Conservation (phyloP, 2,888 invertebrate species). For the Catonia carolina region DNA sequence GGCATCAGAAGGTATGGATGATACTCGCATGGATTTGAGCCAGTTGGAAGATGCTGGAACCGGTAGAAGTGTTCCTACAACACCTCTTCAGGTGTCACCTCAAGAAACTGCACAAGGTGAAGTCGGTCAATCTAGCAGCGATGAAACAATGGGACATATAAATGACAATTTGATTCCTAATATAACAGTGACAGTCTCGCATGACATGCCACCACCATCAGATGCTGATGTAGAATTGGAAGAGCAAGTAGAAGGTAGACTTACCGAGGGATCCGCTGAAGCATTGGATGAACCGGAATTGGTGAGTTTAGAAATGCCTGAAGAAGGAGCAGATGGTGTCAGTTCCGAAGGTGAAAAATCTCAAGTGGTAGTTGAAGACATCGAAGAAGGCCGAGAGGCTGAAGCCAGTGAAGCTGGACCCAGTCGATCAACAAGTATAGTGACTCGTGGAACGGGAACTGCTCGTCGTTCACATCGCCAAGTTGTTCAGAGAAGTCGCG, state of each 20-base stretch:
- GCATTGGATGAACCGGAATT: slow-evolving; percentile 23
- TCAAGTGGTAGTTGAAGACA: slow-evolving; percentile 38
- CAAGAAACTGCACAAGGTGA: slow-evolving; percentile 38
- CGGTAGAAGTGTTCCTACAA: slow-evolving; percentile 61
- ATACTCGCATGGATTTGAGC: slow-evolving; percentile 63
- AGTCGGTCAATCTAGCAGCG: slow-evolving; percentile 25
- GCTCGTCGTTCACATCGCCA: slow-evolving; percentile 36
- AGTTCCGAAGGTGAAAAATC: slow-evolving; percentile 59
- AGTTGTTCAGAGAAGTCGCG: slow-evolving; percentile 38
- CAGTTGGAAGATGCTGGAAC: slow-evolving; percentile 54
- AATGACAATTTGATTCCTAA: slow-evolving; percentile 20
- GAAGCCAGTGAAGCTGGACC: slow-evolving; percentile 47
- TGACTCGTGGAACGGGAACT: slow-evolving; percentile 35
- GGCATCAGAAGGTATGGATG: slow-evolving; percentile 61
- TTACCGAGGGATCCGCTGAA: slow-evolving; percentile 7
- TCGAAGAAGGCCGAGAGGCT: slow-evolving; percentile 73
- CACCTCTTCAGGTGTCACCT: slow-evolving; percentile 58
- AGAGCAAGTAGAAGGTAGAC: slow-evolving; percentile 6
- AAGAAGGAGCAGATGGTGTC: slow-evolving; percentile 40
- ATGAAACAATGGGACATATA: slow-evolving; percentile 2
- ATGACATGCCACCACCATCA: slow-evolving; percentile 22
- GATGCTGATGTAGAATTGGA: not conserved
- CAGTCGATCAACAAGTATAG: slow-evolving; percentile 36
- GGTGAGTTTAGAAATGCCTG: slow-evolving; percentile 24
- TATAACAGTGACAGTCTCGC: slow-evolving; percentile 4